Evolutionary conservation across 2,797 vertebrate genomes (phyloP).

Genomic region (Ara ararauna): DNA sequence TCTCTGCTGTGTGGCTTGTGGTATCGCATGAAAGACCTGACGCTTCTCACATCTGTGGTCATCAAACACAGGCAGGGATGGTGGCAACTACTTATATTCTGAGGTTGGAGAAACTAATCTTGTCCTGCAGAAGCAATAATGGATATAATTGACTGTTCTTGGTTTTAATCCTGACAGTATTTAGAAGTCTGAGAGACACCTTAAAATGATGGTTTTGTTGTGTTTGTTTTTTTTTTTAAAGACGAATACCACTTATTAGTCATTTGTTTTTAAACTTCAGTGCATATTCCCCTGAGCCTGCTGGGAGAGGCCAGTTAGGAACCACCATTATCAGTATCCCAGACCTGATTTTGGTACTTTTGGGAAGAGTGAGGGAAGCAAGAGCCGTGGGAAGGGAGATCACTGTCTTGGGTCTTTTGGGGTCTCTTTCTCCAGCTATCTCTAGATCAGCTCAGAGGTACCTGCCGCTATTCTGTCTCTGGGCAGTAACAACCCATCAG

Average conservation of each 20-base stretch:
- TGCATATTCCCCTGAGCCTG: neutral
- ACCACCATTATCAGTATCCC: neutral
- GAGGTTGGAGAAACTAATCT: neutral
- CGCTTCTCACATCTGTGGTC: neutral
- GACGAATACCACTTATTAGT: neutral
- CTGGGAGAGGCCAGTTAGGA: neutral
- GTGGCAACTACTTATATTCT: neutral
- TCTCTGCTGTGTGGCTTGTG: conserved; percentile 20
- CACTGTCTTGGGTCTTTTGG: neutral
- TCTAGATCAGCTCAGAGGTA: neutral
- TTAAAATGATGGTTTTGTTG: neutral
- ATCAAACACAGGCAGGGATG: neutral
- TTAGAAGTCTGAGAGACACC: neutral
- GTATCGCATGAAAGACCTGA: conserved; percentile 42
- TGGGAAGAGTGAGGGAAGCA: neutral
- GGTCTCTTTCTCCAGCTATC: neutral
- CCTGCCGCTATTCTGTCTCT: neutral
- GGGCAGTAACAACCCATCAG: neutral
- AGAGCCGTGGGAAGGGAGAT: neutral
- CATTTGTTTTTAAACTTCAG: neutral
- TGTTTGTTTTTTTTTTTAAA: neutral
- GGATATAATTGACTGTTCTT: neutral
- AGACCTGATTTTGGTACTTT: neutral
- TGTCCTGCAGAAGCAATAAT: neutral
- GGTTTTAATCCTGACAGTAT: neutral